Evolutionary conservation across 2,797 vertebrate genomes (phyloP), one percentile per base, ranked within the genome.

Genomic region (Acipenser transmontanus): DNA sequence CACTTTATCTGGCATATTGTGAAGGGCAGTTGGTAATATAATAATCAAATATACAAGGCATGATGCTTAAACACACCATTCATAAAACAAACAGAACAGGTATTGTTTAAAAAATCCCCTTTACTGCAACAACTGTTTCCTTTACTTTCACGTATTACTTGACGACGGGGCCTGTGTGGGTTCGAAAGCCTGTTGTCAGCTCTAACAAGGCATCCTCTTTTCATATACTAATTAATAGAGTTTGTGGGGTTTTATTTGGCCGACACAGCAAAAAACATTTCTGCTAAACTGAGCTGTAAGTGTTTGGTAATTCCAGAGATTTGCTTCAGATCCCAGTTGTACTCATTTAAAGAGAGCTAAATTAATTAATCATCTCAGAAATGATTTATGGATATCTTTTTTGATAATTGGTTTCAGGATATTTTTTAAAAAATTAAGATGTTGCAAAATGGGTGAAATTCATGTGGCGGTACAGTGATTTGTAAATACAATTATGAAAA

Each of bases 371-470:
- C 12, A 57, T 57, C 54, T 57, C 54, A 57, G 54, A 11, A 57
- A 57, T 57, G 54, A 57, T 57, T 57, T 57, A 57, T 57, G 54
- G 54, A 57, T 57, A 52, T 52, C 54, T 57, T n/a, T 34, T 34
- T 57, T 9, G 12, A 57, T 57, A 57, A 57, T 11, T 57, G 54
- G 54, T 57, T 57, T 57, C 12, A n/a, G 54, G 54, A 57, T 57
- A 57, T 57, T 34, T 34, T 3, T 3, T 0, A 34, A 34, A 34
- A 34, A 34, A 34, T 34, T 34, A 34, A 34, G 34, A 34, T 34
- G 4, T 34, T 34, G 3, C 34, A 34, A 34, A 34, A 34, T 34
- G 34, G 34, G 4, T 34, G 34, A 34, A 34, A 34, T 34, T 4
- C 34, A 34, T 34, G 34, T 34, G 34, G 34, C 34, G 34, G 4